Evolutionary conservation across 2,113 vertebrate genomes (phyloP).

Genomic region (Reinhardtius hippoglossoides): DNA sequence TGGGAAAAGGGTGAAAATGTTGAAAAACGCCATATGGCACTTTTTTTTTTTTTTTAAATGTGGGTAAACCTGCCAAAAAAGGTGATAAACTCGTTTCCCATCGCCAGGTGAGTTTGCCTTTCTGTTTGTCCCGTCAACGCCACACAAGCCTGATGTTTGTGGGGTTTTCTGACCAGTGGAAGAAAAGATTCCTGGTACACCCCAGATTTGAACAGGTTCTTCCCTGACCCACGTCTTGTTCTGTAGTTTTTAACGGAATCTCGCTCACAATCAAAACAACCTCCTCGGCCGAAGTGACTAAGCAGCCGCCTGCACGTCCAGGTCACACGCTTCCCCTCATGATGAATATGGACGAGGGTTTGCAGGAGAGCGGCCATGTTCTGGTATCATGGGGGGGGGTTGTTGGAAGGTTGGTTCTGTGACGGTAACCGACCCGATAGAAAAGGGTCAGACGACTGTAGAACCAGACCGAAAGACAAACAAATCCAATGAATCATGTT

Average conservation of each 20-base stretch:
- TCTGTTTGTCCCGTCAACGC: no score
- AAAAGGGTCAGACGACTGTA: neutral
- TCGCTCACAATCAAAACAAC: neutral
- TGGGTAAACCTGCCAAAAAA: no score
- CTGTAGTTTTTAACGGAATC: neutral
- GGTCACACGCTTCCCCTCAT: constrained; percentile 21
- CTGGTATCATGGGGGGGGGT: neutral
- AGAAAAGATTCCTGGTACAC: neutral
- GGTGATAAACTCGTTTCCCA: no score
- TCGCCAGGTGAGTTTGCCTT: no score
- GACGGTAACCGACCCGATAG: constrained; percentile 12
- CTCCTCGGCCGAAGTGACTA: neutral
- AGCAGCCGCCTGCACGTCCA: constrained; percentile 19
- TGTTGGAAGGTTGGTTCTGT: constrained; percentile 30
- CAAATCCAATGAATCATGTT: neutral
- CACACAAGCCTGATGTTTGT: no score
- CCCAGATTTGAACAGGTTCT: neutral
- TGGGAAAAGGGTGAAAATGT: no score
- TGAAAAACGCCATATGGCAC: no score
- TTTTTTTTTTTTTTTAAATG: no score
- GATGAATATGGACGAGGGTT: constrained; percentile 51
- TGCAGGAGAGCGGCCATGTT: constrained; percentile 26
- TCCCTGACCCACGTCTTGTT: neutral
- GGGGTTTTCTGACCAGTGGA: no score
- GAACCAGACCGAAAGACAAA: no score